Percentiles rank a stretch among this genome's conserved stretches.
phyloP scores from a whole-genome alignment of 2,888 invertebrate species.

The Hermaeophaga mercurialis region DNA sequence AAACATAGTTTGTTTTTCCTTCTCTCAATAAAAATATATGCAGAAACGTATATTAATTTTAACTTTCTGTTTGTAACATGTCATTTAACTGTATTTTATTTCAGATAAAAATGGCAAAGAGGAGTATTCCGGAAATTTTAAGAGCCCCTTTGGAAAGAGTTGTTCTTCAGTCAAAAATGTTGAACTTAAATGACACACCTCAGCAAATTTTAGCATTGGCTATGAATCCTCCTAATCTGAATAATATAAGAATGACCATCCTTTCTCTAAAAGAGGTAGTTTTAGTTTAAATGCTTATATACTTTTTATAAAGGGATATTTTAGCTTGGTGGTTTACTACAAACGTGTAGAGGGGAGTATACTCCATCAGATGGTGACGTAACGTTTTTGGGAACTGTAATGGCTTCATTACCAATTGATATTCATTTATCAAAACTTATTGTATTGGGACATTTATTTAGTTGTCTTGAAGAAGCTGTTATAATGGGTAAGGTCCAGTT shows the following conservation, averaged over 20 bases:
- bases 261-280: constrained; percentile 78
- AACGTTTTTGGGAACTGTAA: constrained; percentile 82
- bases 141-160: constrained; percentile 81
- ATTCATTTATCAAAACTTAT: constrained; percentile 83
- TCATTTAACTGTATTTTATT: too few species aligned
- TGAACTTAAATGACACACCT: constrained; percentile 81
- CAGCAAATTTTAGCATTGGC: constrained; percentile 79
- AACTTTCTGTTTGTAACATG: too few species aligned
- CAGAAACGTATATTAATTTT: too few species aligned
- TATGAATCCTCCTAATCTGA: constrained; percentile 84
- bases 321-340: constrained; percentile 79
- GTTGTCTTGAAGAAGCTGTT: constrained; percentile 80
- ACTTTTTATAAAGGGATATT: constrained; percentile 25
- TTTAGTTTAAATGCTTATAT: background rate
- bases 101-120: constrained; percentile 61
- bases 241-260: constrained; percentile 80
- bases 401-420: constrained; percentile 83
- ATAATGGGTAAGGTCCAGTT: constrained; percentile 81
- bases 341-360: constrained; percentile 57
- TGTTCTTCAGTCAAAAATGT: constrained; percentile 78
- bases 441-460: constrained; percentile 84
- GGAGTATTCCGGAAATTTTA: constrained; percentile 75
- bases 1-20: too few species aligned
- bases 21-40: too few species aligned
- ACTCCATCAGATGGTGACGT: constrained; percentile 75